phyloP scores from a whole-genome alignment of 2,888 invertebrate genomes.

The Iphiclides podalirius region DNA sequence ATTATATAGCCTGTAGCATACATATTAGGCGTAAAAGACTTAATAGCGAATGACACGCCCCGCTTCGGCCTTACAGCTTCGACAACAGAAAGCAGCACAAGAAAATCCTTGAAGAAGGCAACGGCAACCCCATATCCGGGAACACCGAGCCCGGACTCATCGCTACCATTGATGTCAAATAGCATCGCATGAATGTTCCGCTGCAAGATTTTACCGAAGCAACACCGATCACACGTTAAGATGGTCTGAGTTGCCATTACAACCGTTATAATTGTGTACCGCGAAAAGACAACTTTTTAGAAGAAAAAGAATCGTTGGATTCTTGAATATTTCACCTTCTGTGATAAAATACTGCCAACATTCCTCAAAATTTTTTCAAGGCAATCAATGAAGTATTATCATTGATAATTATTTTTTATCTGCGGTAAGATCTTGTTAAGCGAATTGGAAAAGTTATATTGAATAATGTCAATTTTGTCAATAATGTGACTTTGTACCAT shows the following conservation, averaged over 20 bases:
- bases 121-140: slow-evolving; percentile 49
- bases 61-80: slow-evolving; percentile 44
- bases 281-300: no score
- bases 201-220: slow-evolving; percentile 12
- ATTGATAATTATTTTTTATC: background rate
- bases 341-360: background rate
- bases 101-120: slow-evolving; percentile 62
- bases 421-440: slow-evolving; percentile 14
- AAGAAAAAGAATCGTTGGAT: no score
- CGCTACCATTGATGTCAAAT: slow-evolving; percentile 63
- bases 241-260: slow-evolving; percentile 1
- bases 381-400: background rate
- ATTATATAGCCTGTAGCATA: no score
- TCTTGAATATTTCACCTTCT: no score
- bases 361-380: background rate
- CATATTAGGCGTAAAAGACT: no score
- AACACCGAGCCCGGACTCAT: slow-evolving; percentile 49
- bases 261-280: background rate
- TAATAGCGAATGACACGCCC: no score
- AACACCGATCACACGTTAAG: slow-evolving; percentile 9
- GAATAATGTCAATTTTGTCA: slow-evolving; percentile 15
- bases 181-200: slow-evolving; percentile 26
- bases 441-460: slow-evolving; percentile 1
- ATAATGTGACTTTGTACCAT: background rate
- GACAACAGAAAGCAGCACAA: slow-evolving; percentile 55